These are phyloP conservation scores for Mastacembelus armatus DNA, from an alignment of 2,797 vertebrate genomes.

Conservation along the genomic window DNA sequence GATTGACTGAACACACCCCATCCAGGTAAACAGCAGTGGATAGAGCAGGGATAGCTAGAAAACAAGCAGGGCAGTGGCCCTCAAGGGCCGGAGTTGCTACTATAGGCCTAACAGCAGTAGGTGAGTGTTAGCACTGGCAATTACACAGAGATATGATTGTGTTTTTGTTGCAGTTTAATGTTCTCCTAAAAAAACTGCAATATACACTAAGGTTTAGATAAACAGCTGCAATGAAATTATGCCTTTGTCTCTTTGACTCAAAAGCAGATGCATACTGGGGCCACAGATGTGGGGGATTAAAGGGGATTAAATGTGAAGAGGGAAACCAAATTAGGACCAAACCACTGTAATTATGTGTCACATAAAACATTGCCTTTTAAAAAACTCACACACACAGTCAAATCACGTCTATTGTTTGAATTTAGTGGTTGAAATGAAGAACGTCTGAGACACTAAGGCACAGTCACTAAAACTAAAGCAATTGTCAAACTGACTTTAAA, in stretches of 20 bases:
- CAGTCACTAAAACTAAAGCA: too few species aligned
- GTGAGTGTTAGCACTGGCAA: neutral
- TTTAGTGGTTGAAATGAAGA: constrained; percentile 32
- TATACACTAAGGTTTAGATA: neutral
- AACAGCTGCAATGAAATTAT: neutral
- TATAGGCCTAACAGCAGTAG: neutral
- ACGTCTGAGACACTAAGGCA: constrained; percentile 18
- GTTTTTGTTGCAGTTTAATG: neutral
- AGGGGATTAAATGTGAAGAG: constrained; percentile 11
- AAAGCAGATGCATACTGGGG: constrained; percentile 4
- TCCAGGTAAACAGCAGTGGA: too few species aligned
- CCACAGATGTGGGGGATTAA: constrained; percentile 28
- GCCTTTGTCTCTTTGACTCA: constrained; percentile 2
- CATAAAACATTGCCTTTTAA: constrained; percentile 28
- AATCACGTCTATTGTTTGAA: constrained; percentile 33
- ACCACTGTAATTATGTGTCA: constrained; percentile 38
- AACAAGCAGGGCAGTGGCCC: too few species aligned
- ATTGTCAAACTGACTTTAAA: too few species aligned
- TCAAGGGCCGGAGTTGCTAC: too few species aligned
- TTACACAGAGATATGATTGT: neutral
- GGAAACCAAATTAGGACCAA: constrained; percentile 12
- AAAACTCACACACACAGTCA: constrained; percentile 21
- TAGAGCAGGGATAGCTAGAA: too few species aligned
- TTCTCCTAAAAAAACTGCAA: neutral
- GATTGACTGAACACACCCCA: too few species aligned